Conservation (phyloP, 2,888 invertebrate species). For the Ophion costatus region DNA sequence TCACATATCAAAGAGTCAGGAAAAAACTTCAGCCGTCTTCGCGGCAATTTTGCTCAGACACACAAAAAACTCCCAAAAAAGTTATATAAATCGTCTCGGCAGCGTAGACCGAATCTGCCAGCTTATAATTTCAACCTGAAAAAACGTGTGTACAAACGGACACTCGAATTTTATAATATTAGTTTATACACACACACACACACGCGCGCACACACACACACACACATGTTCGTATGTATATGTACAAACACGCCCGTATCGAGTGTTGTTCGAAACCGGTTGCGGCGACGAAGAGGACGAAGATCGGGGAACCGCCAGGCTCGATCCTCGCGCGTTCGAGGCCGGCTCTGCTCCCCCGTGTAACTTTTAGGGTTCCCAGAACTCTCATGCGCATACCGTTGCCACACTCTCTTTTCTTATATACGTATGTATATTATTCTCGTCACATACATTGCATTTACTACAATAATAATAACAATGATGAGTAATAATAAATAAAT, state of each 20-base stretch:
- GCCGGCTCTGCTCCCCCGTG: conserved; percentile 25
- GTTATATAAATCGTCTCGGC: not conserved
- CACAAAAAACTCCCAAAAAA: not conserved
- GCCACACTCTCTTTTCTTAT: conserved; percentile 13
- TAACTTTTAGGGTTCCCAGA: conserved; percentile 66
- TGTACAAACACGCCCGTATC: conserved; percentile 74
- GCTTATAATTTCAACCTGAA: not conserved
- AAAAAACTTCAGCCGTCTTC: not conserved
- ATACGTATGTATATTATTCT: conserved; percentile 8
- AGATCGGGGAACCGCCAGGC: conserved; percentile 33
- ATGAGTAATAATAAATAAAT: not conserved
- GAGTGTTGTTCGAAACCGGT: conserved; percentile 78
- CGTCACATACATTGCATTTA: conserved; percentile 14
- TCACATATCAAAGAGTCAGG: no score
- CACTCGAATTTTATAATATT: conserved; percentile 7
- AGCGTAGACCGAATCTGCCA: not conserved
- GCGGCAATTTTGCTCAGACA: not conserved
- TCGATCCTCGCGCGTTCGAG: conserved; percentile 41
- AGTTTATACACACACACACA: no score
- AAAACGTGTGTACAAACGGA: not conserved
- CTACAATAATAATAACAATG: not conserved
- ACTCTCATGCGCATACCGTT: conserved; percentile 50
- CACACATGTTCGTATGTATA: no score
- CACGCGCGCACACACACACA: no score
- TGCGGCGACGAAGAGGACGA: conserved; percentile 59